Evolutionary conservation across 2,797 vertebrate genomes (phyloP).

Genomic region (Bufotes viridis): DNA sequence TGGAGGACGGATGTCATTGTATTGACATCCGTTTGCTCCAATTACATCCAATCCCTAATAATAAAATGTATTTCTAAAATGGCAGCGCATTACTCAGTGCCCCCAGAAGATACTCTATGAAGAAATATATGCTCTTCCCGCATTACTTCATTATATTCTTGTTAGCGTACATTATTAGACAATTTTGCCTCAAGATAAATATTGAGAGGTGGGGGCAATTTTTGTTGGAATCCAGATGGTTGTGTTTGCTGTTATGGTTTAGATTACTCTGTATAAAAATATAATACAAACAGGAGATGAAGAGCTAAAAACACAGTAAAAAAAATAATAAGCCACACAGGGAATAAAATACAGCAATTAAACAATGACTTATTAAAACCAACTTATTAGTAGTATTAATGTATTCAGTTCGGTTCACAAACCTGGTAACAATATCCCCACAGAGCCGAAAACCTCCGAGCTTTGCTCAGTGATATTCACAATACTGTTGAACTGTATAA

Average conservation of each 20-base stretch:
- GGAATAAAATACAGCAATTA: neutral
- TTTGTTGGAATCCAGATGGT: neutral
- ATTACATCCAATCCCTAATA: no score
- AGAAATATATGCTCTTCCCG: no score
- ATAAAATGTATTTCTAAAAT: no score
- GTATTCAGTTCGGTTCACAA: constrained; percentile 28
- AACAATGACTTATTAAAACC: constrained; percentile 32
- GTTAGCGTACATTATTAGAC: neutral
- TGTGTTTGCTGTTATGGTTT: neutral
- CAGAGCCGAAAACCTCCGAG: neutral
- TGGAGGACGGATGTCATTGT: no score
- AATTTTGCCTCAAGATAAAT: no score
- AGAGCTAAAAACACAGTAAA: neutral
- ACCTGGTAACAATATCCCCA: constrained; percentile 35
- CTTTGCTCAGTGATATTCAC: constrained; percentile 61
- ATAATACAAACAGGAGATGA: neutral
- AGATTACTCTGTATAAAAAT: neutral
- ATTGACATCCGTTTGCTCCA: no score
- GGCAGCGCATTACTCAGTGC: no score
- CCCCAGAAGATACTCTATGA: no score
- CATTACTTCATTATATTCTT: neutral
- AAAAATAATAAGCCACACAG: constrained; percentile 5
- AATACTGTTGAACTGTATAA: constrained; percentile 52
- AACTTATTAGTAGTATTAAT: constrained; percentile 35
- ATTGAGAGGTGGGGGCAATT: no score